Conservation (phyloP, 2,888 invertebrate genomes). For the Drosophila maculinotata region DNA sequence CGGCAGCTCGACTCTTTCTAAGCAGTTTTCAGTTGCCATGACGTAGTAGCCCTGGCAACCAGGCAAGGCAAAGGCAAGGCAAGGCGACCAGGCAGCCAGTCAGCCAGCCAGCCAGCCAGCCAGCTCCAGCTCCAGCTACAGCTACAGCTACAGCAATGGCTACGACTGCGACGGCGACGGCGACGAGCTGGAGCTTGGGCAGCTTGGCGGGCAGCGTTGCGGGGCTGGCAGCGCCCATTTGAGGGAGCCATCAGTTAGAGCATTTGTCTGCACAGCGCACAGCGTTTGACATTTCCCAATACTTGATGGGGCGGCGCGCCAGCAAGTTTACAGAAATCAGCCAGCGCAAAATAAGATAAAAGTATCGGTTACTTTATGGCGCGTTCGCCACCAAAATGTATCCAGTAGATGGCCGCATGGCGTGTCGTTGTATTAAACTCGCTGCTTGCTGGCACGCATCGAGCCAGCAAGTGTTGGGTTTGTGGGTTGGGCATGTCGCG, state of each 20-base stretch:
- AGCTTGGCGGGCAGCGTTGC: slow-evolving; percentile 73
- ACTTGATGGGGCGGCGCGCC: slow-evolving; percentile 84
- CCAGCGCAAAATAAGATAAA: slow-evolving; percentile 65
- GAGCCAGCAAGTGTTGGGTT: slow-evolving; percentile 73
- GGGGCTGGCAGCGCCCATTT: slow-evolving; percentile 82
- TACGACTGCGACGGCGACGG: slow-evolving; percentile 49
- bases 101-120: slow-evolving; percentile 55
- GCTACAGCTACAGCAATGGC: slow-evolving; percentile 54
- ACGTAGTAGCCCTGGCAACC: slow-evolving; percentile 64
- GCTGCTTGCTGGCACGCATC: slow-evolving; percentile 66
- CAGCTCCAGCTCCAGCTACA: slow-evolving; percentile 53
- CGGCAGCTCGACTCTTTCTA: slow-evolving; percentile 17
- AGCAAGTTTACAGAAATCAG: slow-evolving; percentile 64
- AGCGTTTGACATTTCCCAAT: slow-evolving; percentile 84
- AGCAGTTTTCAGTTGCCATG: slow-evolving; percentile 40
- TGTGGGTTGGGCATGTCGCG: slow-evolving; percentile 37
- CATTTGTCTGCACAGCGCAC: slow-evolving; percentile 68
- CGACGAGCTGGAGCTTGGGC: slow-evolving; percentile 59
- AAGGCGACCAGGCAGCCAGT: slow-evolving; percentile 63
- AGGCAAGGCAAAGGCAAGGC: slow-evolving; percentile 47
- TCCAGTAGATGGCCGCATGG: slow-evolving; percentile 36
- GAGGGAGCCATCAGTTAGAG: slow-evolving; percentile 82
- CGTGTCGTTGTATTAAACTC: slow-evolving; percentile 43
- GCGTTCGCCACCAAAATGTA: slow-evolving; percentile 82
- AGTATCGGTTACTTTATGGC: slow-evolving; percentile 81